Base-by-base conservation (phyloP, 1,140 invertebrate genomes). In the Pseudomyrmex gracilis region DNA sequence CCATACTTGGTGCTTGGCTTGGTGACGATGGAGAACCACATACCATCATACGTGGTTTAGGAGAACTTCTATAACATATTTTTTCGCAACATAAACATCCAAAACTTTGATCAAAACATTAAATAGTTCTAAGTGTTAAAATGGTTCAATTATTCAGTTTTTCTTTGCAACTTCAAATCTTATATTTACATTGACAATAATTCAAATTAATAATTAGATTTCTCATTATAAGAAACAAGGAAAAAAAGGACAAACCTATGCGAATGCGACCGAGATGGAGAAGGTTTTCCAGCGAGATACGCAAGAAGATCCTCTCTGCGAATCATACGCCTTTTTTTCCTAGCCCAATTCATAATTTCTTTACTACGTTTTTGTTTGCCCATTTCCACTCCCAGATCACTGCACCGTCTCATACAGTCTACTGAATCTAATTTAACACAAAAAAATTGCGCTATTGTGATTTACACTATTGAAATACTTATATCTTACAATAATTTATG, bases 271-370 rank as follows among this genome's bases (percentile, higher is more conserved):
- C 95, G 92, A 85, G 96, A 94, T 87, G 97, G 96, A 76, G 96
- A 94, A 90, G 95, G 95, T 94, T 96, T 97, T 53, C 97, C 97
- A 88, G 96, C 96, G 34, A 97, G 94, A 95, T 97, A 97, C n/a
- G 96, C 96, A 88, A 98, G 94, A 24, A 98, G 93, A 91, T 98
- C 97, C 91, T 97, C 97, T 64, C 97, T 95, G 43, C 96, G 94
- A 89, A 97, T 97, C 86, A 96, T 95, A 82, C 96, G 94, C 92
- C 97, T 95, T 93, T 96, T 96, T 93, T 96, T 97, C 66, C 96
- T 95, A 8, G 96, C 96, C 97, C 97, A 97, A 89, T 96, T 96
- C 87, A 97, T 95, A 89, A 98, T 93, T 94, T 98, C 97, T 93
- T 95, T 96, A 89, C 96, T 97, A 90, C 97, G 94, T 92, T 96